phyloP scores from a whole-genome alignment of 2,797 vertebrate species.

The Gymnoscopelus braueri region DNA sequence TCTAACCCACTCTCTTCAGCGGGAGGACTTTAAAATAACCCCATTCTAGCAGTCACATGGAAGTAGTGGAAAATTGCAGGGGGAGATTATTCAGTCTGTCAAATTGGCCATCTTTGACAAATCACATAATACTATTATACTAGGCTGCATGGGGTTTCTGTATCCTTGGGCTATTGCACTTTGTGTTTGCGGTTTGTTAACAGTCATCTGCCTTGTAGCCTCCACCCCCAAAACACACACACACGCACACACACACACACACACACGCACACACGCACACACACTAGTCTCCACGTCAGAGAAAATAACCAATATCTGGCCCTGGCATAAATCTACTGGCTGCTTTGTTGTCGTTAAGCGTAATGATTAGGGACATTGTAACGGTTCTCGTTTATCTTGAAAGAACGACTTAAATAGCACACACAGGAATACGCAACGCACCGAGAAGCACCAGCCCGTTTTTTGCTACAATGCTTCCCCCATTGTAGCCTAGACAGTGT shows the following conservation, averaged over 20 bases:
- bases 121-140: conserved; percentile 18
- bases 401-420: conserved; percentile 19
- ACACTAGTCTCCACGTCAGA: too few species aligned
- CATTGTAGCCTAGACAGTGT: conserved; percentile 33
- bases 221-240: neutral
- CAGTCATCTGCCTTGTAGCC: conserved; percentile 9
- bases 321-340: too few species aligned
- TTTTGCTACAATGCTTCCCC: conserved; percentile 40
- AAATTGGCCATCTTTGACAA: conserved; percentile 41
- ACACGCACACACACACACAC: too few species aligned
- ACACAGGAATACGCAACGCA: conserved; percentile 35
- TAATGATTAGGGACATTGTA: conserved; percentile 31
- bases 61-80: conserved; percentile 39
- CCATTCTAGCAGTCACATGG: conserved; percentile 31
- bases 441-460: conserved; percentile 16
- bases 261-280: too few species aligned
- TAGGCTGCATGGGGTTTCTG: neutral
- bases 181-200: conserved; percentile 18
- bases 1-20: conserved; percentile 23
- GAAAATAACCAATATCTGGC: too few species aligned
- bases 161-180: conserved; percentile 14
- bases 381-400: conserved; percentile 46
- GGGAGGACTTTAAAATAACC: conserved; percentile 39
- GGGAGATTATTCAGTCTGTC: conserved; percentile 18
- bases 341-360: conserved; percentile 15